Conservation (phyloP, 1,140 invertebrate species). For the Neodiprion virginianus region DNA sequence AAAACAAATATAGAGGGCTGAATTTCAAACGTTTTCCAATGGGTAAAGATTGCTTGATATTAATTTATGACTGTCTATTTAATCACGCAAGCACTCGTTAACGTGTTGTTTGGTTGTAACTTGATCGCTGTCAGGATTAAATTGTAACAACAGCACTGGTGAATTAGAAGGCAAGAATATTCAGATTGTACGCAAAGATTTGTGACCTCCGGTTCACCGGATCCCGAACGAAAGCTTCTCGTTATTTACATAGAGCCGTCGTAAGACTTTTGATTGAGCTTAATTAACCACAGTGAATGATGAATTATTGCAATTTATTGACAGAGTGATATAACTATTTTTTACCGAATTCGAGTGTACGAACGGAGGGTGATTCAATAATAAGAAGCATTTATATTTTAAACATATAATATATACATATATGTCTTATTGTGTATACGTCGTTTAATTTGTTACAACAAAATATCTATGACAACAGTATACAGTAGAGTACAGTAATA, state of each 20-base stretch:
- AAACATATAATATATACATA: constrained; percentile 61
- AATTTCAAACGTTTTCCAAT: too few species aligned
- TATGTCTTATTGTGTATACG: constrained; percentile 27
- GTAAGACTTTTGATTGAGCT: not conserved
- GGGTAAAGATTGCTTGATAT: too few species aligned
- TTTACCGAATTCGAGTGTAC: not conserved
- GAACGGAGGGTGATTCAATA: not conserved
- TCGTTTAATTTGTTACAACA: constrained; percentile 51
- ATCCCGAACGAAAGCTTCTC: not conserved
- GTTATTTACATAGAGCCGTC: not conserved
- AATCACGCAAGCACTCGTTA: too few species aligned
- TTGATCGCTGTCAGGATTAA: too few species aligned
- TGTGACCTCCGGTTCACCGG: not conserved
- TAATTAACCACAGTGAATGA: too few species aligned
- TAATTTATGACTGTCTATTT: too few species aligned
- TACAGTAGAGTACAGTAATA: constrained; percentile 47
- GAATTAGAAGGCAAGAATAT: too few species aligned
- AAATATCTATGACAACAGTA: constrained; percentile 58
- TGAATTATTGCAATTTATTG: not conserved
- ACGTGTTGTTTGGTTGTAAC: too few species aligned
- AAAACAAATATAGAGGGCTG: too few species aligned
- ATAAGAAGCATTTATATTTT: constrained; percentile 39
- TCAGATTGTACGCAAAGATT: not conserved
- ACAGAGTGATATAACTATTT: not conserved
- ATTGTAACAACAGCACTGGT: too few species aligned